These are phyloP conservation scores for Caerostris extrusa DNA, from an alignment of 1,140 invertebrate genomes.

Conservation along the genomic window DNA sequence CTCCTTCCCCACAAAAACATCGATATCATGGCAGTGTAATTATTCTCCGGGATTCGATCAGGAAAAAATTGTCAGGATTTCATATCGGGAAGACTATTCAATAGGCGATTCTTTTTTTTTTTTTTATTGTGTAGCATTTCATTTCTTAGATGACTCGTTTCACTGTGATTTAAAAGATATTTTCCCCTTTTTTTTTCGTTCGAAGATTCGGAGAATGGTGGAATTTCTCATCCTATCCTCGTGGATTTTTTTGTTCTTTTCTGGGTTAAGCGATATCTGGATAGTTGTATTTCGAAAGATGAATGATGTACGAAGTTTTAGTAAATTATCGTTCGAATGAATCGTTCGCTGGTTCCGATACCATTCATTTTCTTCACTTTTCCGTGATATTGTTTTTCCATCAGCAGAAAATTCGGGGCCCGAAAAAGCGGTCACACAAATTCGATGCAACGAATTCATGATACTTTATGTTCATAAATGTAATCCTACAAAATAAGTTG, in stretches of 20 bases:
- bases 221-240: not conserved
- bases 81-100: slow-evolving; percentile 68
- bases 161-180: slow-evolving; percentile 36
- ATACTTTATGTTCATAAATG: too few relatives aligned
- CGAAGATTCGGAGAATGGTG: not conserved
- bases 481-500: too few relatives aligned
- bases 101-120: slow-evolving; percentile 67
- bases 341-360: slow-evolving; percentile 56
- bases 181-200: not conserved
- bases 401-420: slow-evolving; percentile 36
- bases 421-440: slow-evolving; percentile 33
- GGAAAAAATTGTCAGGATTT: slow-evolving; percentile 43
- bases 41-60: slow-evolving; percentile 67
- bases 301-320: slow-evolving; percentile 77
- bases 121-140: slow-evolving; percentile 48
- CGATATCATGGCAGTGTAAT: slow-evolving; percentile 71
- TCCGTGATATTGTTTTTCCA: slow-evolving; percentile 74
- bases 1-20: slow-evolving; percentile 65
- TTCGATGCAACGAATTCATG: not conserved
- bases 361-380: slow-evolving; percentile 46
- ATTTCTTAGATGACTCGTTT: slow-evolving; percentile 53
- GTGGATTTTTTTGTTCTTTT: not conserved
- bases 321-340: slow-evolving; percentile 62
- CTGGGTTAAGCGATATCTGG: slow-evolving; percentile 70
- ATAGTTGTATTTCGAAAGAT: slow-evolving; percentile 70